These are phyloP conservation scores for Bos indicus DNA, from an alignment of 2,113 vertebrate genomes.

Conservation along the genomic window DNA sequence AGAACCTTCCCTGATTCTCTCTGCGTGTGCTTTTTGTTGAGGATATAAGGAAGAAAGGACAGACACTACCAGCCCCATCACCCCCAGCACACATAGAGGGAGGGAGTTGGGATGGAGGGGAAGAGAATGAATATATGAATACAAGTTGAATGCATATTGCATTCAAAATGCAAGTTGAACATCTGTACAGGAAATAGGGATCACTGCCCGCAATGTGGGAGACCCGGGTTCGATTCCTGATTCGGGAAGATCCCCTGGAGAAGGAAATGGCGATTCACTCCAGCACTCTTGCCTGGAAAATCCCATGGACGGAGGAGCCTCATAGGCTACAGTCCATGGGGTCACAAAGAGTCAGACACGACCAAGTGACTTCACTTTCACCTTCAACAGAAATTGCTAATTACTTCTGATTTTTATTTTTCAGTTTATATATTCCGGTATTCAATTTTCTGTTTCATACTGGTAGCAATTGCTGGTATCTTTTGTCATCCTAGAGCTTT, in stretches of 20 bases:
- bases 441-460: background rate
- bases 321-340: no score
- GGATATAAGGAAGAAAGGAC: background rate
- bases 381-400: background rate
- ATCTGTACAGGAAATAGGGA: background rate
- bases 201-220: no score
- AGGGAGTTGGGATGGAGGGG: background rate
- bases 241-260: no score
- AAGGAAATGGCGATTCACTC: no score
- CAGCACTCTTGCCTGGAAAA: no score
- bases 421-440: background rate
- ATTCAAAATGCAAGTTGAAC: background rate
- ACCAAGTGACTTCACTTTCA: no score
- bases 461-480: background rate
- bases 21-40: background rate
- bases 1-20: background rate
- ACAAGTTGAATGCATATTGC: background rate
- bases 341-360: no score
- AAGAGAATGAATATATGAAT: background rate
- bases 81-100: accelerated
- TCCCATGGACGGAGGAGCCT: no score
- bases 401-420: background rate
- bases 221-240: no score
- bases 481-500: background rate
- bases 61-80: accelerated